These are phyloP conservation scores for Ametastegia equiseti DNA, from an alignment of 2,888 invertebrate genomes.

Conservation along the genomic window DNA sequence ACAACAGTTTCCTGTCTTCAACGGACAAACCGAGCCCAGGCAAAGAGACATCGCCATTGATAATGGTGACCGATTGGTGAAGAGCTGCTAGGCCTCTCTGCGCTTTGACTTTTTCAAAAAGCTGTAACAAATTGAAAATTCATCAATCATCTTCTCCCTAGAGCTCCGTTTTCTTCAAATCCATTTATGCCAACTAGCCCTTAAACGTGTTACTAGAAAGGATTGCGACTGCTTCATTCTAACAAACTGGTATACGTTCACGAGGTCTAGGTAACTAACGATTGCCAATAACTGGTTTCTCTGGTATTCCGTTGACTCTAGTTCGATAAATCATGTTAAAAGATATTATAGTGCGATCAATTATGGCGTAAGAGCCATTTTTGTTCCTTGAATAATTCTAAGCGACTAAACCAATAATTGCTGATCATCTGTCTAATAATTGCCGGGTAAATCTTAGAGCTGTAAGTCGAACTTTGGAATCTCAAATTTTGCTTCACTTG, in stretches of 20 bases:
- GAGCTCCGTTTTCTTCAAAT: not conserved
- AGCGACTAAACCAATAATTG: too few species aligned
- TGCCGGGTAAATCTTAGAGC: too few species aligned
- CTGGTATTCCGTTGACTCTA: not conserved
- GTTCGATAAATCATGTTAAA: not conserved
- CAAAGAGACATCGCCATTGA: constrained; percentile 85
- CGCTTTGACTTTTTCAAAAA: constrained; percentile 86
- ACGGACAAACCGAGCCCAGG: constrained; percentile 84
- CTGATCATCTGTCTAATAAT: too few species aligned
- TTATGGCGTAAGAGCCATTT: too few species aligned
- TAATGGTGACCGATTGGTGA: constrained; percentile 83
- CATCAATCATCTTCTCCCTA: not conserved
- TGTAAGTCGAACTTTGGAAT: too few species aligned
- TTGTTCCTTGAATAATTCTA: too few species aligned
- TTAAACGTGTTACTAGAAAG: not conserved
- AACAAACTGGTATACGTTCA: not conserved
- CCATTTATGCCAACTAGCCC: not conserved
- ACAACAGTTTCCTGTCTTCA: constrained; percentile 81
- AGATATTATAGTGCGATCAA: too few species aligned
- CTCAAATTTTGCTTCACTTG: too few species aligned
- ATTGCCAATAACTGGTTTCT: not conserved
- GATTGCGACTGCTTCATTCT: not conserved
- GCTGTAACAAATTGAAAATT: constrained; percentile 76
- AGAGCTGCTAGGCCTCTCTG: constrained; percentile 81
- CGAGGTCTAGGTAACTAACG: not conserved